Percentiles rank a stretch among this genome's conserved stretches.
Evolutionary conservation across 2,888 invertebrate genomes (phyloP).

Genomic region (Pimpla rufipes): DNA sequence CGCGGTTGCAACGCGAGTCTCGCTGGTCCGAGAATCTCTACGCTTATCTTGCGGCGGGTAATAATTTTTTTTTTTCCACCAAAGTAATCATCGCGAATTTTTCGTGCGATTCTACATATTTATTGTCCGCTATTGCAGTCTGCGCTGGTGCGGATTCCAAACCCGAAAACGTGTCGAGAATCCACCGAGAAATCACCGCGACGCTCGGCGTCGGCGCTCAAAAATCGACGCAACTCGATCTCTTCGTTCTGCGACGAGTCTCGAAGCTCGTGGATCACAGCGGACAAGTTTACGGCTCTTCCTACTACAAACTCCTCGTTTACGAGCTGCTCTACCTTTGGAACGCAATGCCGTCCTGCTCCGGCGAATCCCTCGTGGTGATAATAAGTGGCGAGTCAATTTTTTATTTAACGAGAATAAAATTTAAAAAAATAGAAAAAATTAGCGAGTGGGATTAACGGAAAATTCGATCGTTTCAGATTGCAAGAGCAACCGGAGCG

Average conservation of each 20-base stretch:
- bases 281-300: slow-evolving; percentile 72
- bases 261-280: slow-evolving; percentile 78
- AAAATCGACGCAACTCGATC: slow-evolving; percentile 81
- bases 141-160: slow-evolving; percentile 86
- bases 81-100: not conserved
- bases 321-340: slow-evolving; percentile 90
- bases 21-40: slow-evolving; percentile 90
- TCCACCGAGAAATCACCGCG: slow-evolving; percentile 81
- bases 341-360: slow-evolving; percentile 89
- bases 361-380: slow-evolving; percentile 79
- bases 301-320: slow-evolving; percentile 87
- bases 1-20: slow-evolving; percentile 87
- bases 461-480: too few relatives aligned
- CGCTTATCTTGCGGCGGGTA: slow-evolving; percentile 87
- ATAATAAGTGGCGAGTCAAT: slow-evolving; percentile 85
- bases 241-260: slow-evolving; percentile 81
- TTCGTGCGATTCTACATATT: not conserved
- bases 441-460: too few relatives aligned
- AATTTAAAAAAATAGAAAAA: not conserved
- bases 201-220: slow-evolving; percentile 65
- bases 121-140: slow-evolving; percentile 80
- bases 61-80: not conserved
- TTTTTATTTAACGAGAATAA: not conserved
- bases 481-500: slow-evolving; percentile 77
- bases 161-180: slow-evolving; percentile 81